These are phyloP conservation scores for Drosophila gaucha DNA, from an alignment of 2,888 invertebrate genomes.

Conservation along the genomic window DNA sequence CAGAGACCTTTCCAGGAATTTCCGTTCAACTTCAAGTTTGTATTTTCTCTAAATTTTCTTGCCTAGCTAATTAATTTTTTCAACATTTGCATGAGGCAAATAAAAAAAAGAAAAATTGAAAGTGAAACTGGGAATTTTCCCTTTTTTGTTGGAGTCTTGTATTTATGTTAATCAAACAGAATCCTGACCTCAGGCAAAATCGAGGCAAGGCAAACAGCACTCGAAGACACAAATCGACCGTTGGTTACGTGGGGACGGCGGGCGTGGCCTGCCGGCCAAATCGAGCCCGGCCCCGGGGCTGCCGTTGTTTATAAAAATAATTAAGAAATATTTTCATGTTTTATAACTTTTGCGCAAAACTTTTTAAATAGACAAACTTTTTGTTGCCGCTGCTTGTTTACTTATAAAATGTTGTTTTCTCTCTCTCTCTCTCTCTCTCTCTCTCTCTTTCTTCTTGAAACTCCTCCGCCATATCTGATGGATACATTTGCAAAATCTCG, in stretches of 20 bases:
- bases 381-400: conserved; percentile 75
- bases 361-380: conserved; percentile 79
- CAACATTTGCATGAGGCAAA: neutral
- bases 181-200: conserved; percentile 77
- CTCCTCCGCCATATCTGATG: conserved; percentile 40
- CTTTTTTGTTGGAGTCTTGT: conserved; percentile 33
- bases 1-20: conserved; percentile 9
- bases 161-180: conserved; percentile 79
- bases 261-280: conserved; percentile 4
- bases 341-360: conserved; percentile 76
- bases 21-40: conserved; percentile 1
- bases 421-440: neutral
- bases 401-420: conserved; percentile 67
- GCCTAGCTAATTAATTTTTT: conserved; percentile 50
- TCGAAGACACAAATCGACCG: conserved; percentile 53
- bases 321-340: conserved; percentile 81
- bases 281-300: conserved; percentile 24
- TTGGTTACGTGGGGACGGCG: too few relatives aligned
- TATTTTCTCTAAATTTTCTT: conserved; percentile 11
- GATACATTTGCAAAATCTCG: conserved; percentile 74
- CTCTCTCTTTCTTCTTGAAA: neutral
- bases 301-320: conserved; percentile 79
- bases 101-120: conserved; percentile 2
- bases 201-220: conserved; percentile 66
- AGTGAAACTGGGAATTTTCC: conserved; percentile 23